Conservation (phyloP, 2,888 invertebrate species). For the Nomada fucata region DNA sequence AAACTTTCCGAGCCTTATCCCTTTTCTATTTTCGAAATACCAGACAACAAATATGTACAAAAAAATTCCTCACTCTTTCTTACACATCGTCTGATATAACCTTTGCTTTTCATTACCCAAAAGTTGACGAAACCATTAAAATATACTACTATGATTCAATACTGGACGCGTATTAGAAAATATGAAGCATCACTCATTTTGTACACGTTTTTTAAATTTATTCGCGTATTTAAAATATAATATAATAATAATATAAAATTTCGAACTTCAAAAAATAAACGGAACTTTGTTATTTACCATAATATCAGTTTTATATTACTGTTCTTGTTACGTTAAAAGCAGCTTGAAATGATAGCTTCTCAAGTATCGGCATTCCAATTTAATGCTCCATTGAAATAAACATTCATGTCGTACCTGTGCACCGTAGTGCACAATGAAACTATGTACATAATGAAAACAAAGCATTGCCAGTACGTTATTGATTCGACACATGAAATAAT, state of each 20-base stretch:
- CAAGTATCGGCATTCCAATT: background rate
- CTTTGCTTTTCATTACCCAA: background rate
- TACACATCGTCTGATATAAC: background rate
- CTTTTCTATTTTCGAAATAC: background rate
- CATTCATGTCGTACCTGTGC: background rate
- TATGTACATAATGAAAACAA: background rate
- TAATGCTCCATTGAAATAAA: too few relatives aligned
- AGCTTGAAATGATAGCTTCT: background rate
- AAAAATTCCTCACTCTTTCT: constrained; percentile 2
- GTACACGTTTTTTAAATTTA: background rate
- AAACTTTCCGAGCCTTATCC: background rate
- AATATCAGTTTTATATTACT: background rate
- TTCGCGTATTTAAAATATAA: too few relatives aligned
- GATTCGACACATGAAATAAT: background rate
- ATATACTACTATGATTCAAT: too few relatives aligned
- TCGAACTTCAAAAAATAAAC: background rate
- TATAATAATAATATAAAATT: too few relatives aligned
- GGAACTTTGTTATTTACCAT: too few relatives aligned
- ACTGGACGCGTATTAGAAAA: too few relatives aligned
- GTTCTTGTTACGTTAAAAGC: background rate
- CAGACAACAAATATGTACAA: background rate
- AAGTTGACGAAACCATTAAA: background rate
- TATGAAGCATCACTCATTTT: background rate
- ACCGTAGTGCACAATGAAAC: background rate
- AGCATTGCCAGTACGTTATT: background rate